Conservation (phyloP, 1,140 invertebrate species). For the Eumeta japonica region DNA sequence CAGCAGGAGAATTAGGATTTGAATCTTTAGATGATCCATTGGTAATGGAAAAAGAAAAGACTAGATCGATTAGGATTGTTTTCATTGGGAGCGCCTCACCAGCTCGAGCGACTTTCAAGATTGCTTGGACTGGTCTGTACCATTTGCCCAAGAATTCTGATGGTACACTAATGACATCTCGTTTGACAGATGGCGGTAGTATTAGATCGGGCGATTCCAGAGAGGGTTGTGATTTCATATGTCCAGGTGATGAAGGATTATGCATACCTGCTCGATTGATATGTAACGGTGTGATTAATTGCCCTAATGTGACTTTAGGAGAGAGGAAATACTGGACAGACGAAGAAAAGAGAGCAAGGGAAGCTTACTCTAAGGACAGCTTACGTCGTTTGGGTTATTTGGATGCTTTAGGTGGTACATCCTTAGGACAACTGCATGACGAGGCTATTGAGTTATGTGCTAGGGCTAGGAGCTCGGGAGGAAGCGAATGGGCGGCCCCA, state of each 20-base stretch:
- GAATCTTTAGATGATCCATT: constrained; percentile 62
- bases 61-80: constrained; percentile 63
- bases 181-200: constrained; percentile 60
- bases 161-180: constrained; percentile 73
- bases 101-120: constrained; percentile 77
- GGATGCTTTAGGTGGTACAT: constrained; percentile 44
- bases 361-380: constrained; percentile 59
- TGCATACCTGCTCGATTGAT: constrained; percentile 79
- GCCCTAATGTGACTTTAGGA: constrained; percentile 63
- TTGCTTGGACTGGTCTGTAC: constrained; percentile 87
- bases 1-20: constrained; percentile 69
- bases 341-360: constrained; percentile 49
- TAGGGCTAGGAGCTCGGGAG: constrained; percentile 27
- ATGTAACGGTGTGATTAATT: constrained; percentile 85
- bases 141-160: constrained; percentile 80
- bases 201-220: constrained; percentile 32
- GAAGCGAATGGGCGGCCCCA: constrained; percentile 45
- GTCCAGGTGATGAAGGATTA: constrained; percentile 75
- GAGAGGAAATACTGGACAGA: constrained; percentile 43
- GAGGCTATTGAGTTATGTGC: constrained; percentile 67
- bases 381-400: constrained; percentile 58
- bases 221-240: constrained; percentile 74
- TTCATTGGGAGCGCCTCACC: constrained; percentile 75
- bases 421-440: constrained; percentile 59
- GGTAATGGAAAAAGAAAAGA: constrained; percentile 52